Conservation (phyloP, 2,797 vertebrate species). For the Taenioides sp. region DNA sequence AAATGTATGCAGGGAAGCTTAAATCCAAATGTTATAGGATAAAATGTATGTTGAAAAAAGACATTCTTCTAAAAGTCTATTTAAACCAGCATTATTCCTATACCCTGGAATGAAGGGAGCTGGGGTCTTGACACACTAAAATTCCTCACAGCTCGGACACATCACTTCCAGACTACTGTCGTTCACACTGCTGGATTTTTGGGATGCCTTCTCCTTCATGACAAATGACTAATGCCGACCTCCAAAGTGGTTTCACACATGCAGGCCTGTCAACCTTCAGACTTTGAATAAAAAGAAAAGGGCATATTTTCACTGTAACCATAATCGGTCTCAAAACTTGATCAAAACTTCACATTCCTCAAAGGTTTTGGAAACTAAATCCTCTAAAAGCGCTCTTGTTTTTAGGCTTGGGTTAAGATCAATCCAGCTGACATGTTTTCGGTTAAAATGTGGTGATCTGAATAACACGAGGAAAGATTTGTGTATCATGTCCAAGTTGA, state of each 20-base stretch:
- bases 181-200: not conserved
- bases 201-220: not conserved
- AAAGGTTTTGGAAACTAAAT: not conserved
- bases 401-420: not conserved
- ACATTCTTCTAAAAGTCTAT: not conserved
- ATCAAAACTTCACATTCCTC: conserved; percentile 4
- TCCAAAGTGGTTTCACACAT: not conserved
- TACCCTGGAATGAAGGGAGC: not conserved
- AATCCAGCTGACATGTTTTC: not conserved
- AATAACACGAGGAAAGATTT: too few relatives aligned
- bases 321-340: conserved; percentile 3
- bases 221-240: not conserved
- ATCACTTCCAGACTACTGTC: not conserved
- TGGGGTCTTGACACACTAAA: not conserved
- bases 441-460: not conserved
- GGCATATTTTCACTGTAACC: not conserved
- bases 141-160: not conserved
- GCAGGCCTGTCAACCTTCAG: not conserved
- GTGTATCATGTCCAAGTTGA: not conserved
- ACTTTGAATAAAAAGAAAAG: not conserved
- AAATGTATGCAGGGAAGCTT: too few relatives aligned
- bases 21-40: too few relatives aligned
- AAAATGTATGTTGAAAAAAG: too few relatives aligned
- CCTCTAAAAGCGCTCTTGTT: not conserved
- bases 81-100: not conserved